Conservation (phyloP, 1,140 invertebrate species). For the Camponotus pennsylvanicus region DNA sequence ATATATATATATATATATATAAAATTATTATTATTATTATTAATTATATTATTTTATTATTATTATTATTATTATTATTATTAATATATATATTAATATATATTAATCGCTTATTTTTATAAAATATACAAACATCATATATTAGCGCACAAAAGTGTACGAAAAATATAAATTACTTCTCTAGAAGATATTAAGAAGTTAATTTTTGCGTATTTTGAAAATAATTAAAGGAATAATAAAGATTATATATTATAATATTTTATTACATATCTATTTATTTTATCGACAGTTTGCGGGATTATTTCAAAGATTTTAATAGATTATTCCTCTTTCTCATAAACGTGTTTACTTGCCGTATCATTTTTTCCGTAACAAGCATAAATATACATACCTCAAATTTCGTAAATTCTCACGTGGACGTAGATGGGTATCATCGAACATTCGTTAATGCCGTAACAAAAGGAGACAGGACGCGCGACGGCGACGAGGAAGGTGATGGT, state of each 20-base stretch:
- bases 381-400: slow-evolving; percentile 9
- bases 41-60: no score
- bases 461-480: slow-evolving; percentile 54
- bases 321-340: neutral
- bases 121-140: no score
- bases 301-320: neutral
- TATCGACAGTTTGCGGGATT: neutral
- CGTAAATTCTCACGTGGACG: slow-evolving; percentile 3
- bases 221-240: no score
- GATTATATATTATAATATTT: neutral
- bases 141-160: neutral
- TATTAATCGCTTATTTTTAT: no score
- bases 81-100: no score
- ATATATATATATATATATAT: no score
- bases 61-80: no score
- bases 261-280: neutral
- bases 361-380: slow-evolving; percentile 4
- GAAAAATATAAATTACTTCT: neutral
- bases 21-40: no score
- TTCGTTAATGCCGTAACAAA: slow-evolving; percentile 63
- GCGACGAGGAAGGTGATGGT: slow-evolving; percentile 33
- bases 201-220: neutral
- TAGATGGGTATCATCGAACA: slow-evolving; percentile 26
- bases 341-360: neutral
- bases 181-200: neutral